phyloP scores from a whole-genome alignment of 1,140 invertebrate species.

The Eupeodes corollae region DNA sequence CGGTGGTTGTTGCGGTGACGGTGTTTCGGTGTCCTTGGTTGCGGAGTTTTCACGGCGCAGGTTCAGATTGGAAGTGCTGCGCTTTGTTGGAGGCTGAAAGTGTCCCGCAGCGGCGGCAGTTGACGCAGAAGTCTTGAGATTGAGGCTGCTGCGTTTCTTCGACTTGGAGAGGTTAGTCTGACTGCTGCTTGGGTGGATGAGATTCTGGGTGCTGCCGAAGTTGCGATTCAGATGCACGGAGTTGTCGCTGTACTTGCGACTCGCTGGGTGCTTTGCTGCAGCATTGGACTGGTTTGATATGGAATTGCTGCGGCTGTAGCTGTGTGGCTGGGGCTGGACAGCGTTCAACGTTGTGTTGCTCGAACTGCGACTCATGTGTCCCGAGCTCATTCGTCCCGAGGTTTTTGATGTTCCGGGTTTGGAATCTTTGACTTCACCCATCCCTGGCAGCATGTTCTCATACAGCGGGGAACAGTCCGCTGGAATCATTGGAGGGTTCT shows the following conservation, averaged over 20 bases:
- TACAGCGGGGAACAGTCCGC: conserved; percentile 19
- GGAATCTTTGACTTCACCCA: neutral
- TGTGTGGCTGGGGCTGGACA: neutral
- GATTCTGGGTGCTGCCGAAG: conserved; percentile 33
- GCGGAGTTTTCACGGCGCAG: conserved; percentile 23
- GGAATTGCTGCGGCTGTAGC: conserved; percentile 1
- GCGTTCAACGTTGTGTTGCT: neutral
- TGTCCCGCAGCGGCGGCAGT: conserved; percentile 6
- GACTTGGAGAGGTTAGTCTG: conserved; percentile 24
- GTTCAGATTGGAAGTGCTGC: conserved; percentile 30
- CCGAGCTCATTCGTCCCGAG: neutral
- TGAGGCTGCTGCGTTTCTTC: conserved; percentile 33
- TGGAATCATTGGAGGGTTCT: conserved; percentile 6
- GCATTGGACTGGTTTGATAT: neutral
- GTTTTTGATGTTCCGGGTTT: neutral
- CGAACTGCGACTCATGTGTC: conserved; percentile 7
- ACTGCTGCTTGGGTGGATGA: conserved; percentile 23
- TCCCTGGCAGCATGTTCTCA: conserved; percentile 25
- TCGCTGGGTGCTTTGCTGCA: neutral
- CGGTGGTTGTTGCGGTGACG: neutral
- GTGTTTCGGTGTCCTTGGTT: neutral
- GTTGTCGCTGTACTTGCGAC: conserved; percentile 2
- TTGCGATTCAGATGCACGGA: conserved; percentile 27
- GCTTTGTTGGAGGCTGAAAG: conserved; percentile 13
- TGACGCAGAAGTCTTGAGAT: conserved; percentile 18